Evolutionary conservation across 2,888 invertebrate species (phyloP), one percentile per base, ranked within the genome.

Genomic region (Unio pictorum): DNA sequence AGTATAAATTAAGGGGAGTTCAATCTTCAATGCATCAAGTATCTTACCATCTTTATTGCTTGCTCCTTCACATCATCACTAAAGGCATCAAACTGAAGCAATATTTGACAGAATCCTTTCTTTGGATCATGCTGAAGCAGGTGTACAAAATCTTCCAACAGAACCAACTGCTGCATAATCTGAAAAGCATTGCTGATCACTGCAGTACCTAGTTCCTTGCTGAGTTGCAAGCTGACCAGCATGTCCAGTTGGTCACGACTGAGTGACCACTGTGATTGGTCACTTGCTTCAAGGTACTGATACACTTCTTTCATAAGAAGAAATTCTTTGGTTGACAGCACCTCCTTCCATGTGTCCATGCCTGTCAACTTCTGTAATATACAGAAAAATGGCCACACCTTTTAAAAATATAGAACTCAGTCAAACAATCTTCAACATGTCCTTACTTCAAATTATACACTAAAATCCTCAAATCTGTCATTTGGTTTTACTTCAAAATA

Each of bases 171-270:
- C 69, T 76, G 76, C 6, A 84, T 68, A 17, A 81, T 34, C 23
- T 73, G 70, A 63, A 78, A 71, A 18, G 77, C 74, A 18, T 64
- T 63, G 15, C 66, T 64, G 55, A 71, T 58, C 20, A 68, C 54
- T 23, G 69, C 67, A 26, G 73, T 75, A 4, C 66, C 71, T 26
- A 71, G 69, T 61, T 76, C 71, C 30, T 67, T 65, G 56, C 77
- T 79, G 20, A 78, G 75, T 23, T 78, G 74, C 55, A 82, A 71
- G 66, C 69, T 76, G 65, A 71, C 73, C 55, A 83, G 63, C 23
- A 73, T 61, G 34, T 75, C 74, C 34, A 84, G 68, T 69, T 84
- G 84, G 57, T 79, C 75, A 67, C 76, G 76, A 55, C 81, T 76
- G 17, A 81, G 71, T 6, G 82, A 81, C 80, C 81, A 84, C 15